Evolutionary conservation across 2,113 vertebrate genomes (phyloP), one percentile per base, ranked within the genome.

Genomic region (Catharus bicknelli): DNA sequence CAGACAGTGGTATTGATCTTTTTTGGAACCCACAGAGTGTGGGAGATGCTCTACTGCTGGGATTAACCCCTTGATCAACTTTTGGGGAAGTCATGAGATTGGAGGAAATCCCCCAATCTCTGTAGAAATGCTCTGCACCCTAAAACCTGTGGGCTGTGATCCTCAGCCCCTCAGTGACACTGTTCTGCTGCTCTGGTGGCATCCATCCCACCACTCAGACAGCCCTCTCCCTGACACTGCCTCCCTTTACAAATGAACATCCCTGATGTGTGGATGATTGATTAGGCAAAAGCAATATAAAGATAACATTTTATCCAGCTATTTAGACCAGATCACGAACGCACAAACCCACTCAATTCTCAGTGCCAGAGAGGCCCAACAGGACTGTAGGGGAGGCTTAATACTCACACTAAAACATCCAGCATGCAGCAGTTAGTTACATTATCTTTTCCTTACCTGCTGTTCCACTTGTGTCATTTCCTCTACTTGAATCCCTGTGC

Each of bases 401-500:
- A 96, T 78, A 80, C 38, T 93, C 54, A 38, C 48, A 63, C 61
- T 91, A 57, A 83, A 90, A 90, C 74, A 88, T 34, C 34, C 79
- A 90, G 90, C 26, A 2, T 72, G 64, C 70, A 81, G 91, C 91
- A 90, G 91, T 77, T 88, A 90, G 91, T 77, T 88, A 32, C 36
- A 57, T 91, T 95, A 95, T 96, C 88, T 96, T 93, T 80, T 91
- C 88, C 81, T 73, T 90, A 93, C 86, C 90, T 88, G 93, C 91
- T 95, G 93, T 91, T 96, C 94, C 64, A 93, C 91, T 97, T 95
- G 82, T 96, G 95, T 90, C 94, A 93, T 86, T 90, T 34, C 75
- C 78, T 68, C 88, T 77, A 76, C 86, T 88, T 1, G 22, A 87
- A 95, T 86, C 48, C 43, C 61, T 7, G 27, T 82, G 74, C 55